Percentiles rank a stretch among this genome's conserved stretches.
phyloP scores from a whole-genome alignment of 2,797 vertebrate genomes.

The Danio kyathit region DNA sequence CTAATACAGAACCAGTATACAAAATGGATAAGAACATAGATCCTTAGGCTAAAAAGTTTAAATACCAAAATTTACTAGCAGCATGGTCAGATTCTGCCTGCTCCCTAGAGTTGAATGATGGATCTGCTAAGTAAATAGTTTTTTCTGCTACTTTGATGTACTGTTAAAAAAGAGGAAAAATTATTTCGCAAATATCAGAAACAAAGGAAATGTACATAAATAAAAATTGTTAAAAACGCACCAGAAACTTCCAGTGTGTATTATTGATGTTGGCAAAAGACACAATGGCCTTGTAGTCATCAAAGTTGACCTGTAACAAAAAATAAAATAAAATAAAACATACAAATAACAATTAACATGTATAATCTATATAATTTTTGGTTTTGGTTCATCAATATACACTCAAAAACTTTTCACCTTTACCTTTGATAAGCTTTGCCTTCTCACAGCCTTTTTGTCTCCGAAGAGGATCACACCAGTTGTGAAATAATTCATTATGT shows the following conservation, averaged over 20 bases:
- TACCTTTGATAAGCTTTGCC: background rate
- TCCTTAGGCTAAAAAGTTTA: background rate
- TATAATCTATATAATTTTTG: background rate
- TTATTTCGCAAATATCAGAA: background rate
- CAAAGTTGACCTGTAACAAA: background rate
- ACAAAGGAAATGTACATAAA: background rate
- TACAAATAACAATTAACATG: background rate
- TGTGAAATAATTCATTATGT: background rate
- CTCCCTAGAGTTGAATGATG: background rate
- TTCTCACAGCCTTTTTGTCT: too few relatives aligned
- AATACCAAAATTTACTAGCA: background rate
- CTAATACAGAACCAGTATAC: background rate
- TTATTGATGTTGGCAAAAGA: background rate
- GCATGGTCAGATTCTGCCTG: background rate
- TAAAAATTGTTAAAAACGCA: background rate
- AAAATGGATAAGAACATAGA: background rate
- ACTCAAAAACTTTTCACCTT: background rate
- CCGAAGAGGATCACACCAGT: background rate
- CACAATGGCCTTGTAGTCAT: background rate
- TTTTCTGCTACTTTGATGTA: background rate
- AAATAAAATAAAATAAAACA: too few relatives aligned
- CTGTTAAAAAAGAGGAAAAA: background rate
- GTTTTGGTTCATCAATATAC: too few relatives aligned
- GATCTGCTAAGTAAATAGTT: background rate
- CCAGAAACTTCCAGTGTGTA: conserved; percentile 1